phyloP scores from a whole-genome alignment of 2,113 vertebrate genomes.

The Fukomys damarensis region DNA sequence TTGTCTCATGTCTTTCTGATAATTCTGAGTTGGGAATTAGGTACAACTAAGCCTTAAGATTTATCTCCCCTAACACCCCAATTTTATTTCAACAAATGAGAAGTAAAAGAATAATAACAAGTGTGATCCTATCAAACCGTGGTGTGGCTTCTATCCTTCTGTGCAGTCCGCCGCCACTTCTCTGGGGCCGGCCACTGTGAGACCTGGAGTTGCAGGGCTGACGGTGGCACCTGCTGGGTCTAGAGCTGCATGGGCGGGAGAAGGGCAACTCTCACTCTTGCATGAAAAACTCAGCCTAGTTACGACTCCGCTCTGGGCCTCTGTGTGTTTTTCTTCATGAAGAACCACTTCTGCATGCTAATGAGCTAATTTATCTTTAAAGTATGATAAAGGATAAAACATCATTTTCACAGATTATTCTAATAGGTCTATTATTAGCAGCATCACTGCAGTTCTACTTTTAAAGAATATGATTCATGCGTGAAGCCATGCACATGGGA shows the following conservation, averaged over 20 bases:
- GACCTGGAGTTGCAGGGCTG: neutral
- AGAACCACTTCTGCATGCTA: conserved; percentile 39
- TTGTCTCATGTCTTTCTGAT: too few species aligned
- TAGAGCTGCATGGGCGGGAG: accelerated
- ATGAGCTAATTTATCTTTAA: conserved; percentile 33
- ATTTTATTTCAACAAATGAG: conserved; percentile 16
- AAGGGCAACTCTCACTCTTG: neutral
- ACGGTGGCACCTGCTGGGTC: neutral
- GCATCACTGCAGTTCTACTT: conserved; percentile 37
- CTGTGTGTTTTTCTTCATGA: neutral
- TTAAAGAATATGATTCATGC: conserved; percentile 40
- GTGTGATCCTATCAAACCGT: neutral
- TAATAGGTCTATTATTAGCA: conserved; percentile 50
- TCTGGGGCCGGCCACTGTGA: neutral
- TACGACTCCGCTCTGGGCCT: neutral
- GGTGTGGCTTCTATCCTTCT: neutral
- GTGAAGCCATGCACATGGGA: neutral
- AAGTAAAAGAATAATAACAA: neutral
- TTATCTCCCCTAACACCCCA: neutral
- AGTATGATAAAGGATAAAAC: conserved; percentile 38
- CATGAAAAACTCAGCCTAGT: neutral
- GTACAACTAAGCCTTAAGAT: neutral
- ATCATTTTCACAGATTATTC: conserved; percentile 48
- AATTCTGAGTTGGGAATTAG: conserved; percentile 16
- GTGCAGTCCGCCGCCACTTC: neutral